Conservation (phyloP, 2,797 vertebrate genomes). For the Darevskia mixta region DNA sequence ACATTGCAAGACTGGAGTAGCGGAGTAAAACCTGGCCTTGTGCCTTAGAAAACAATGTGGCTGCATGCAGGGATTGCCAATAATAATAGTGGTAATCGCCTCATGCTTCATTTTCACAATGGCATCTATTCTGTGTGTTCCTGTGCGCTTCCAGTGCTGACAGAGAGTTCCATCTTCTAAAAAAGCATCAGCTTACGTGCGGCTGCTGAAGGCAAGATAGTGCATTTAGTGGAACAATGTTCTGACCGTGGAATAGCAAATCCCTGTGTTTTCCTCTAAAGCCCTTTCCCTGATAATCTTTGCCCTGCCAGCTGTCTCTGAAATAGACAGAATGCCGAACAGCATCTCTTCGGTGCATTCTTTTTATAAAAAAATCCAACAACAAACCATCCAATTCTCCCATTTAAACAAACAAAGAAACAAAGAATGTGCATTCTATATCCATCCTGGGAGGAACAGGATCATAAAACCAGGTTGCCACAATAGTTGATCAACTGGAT, state of each 20-base stretch:
- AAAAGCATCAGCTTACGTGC: not conserved
- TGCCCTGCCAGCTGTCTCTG: constrained; percentile 31
- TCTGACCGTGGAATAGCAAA: fast-evolving
- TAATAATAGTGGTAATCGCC: too few relatives aligned
- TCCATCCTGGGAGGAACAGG: not conserved
- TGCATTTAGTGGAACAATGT: constrained; percentile 39
- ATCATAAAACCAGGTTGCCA: not conserved
- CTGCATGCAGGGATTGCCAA: not conserved
- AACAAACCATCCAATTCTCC: not conserved
- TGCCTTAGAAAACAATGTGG: not conserved
- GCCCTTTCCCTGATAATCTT: constrained; percentile 31
- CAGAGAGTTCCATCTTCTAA: constrained; percentile 1
- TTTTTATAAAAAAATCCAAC: not conserved
- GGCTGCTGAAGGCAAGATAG: constrained; percentile 40
- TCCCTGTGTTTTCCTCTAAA: constrained; percentile 32
- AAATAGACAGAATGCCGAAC: constrained; percentile 5
- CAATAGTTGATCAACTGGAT: not conserved
- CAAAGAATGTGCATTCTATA: not conserved
- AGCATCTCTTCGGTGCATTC: fast-evolving
- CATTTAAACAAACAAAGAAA: not conserved
- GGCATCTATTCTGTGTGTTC: not conserved
- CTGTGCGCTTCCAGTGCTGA: not conserved
- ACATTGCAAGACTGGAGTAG: not conserved
- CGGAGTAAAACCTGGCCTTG: not conserved
- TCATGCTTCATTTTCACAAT: fast-evolving